phyloP scores from a whole-genome alignment of 2,888 invertebrate species.

The Macaria liturata region DNA sequence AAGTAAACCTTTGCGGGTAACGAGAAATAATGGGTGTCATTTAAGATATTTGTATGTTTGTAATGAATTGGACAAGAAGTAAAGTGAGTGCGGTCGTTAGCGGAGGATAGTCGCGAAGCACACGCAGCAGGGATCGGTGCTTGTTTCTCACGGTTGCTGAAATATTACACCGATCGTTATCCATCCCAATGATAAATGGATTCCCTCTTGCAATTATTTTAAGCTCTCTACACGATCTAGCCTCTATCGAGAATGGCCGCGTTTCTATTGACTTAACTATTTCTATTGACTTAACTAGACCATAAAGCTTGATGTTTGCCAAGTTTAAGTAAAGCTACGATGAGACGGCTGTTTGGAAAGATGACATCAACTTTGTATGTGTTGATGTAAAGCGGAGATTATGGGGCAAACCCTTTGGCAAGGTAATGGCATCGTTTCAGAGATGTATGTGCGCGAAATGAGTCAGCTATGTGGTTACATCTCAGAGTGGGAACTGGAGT shows the following conservation, averaged over 20 bases:
- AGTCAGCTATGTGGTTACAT: slow-evolving; percentile 64
- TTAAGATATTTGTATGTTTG: background rate
- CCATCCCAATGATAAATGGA: slow-evolving; percentile 65
- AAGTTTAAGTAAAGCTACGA: slow-evolving; percentile 24
- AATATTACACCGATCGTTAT: slow-evolving; percentile 65
- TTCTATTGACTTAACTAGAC: slow-evolving; percentile 18
- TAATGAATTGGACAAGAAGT: slow-evolving; percentile 20
- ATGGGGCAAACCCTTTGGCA: slow-evolving; percentile 45
- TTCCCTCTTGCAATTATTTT: slow-evolving; percentile 33
- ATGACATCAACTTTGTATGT: slow-evolving; percentile 42
- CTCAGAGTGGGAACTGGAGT: slow-evolving; percentile 49
- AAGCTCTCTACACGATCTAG: slow-evolving; percentile 23
- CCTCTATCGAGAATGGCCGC: slow-evolving; percentile 8
- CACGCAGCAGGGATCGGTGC: slow-evolving; percentile 39
- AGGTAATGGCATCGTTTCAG: slow-evolving; percentile 40
- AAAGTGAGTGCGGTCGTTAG: slow-evolving; percentile 24
- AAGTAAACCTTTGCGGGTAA: background rate
- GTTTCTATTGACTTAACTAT: slow-evolving; percentile 16
- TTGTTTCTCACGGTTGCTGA: slow-evolving; percentile 72
- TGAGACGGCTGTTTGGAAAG: slow-evolving; percentile 32
- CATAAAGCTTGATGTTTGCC: slow-evolving; percentile 20
- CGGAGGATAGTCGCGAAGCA: slow-evolving; percentile 61
- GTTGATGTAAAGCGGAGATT: slow-evolving; percentile 37
- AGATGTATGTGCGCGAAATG: slow-evolving; percentile 52
- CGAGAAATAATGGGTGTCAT: background rate